Evolutionary conservation across 64 coral and sea anemone species (phyloP).

Genomic region (Montipora capricornis): DNA sequence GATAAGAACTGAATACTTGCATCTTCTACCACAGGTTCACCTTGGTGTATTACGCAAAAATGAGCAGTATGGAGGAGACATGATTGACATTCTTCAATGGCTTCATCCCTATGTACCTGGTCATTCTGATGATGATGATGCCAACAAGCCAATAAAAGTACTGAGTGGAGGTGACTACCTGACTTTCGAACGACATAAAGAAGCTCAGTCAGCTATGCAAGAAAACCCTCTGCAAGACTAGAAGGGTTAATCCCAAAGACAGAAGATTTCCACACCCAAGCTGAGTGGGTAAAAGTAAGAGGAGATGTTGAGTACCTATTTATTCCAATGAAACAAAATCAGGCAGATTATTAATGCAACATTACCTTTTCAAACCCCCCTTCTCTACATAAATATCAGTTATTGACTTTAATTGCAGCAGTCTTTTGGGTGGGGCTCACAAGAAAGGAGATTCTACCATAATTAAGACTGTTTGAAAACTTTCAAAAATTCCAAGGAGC

Average conservation of each 20-base stretch:
- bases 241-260: background rate
- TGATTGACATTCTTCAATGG: conserved; percentile 64
- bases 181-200: conserved; percentile 2
- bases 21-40: conserved; percentile 17
- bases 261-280: conserved; percentile 44
- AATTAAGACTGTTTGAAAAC: too few relatives aligned
- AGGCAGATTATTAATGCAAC: too few relatives aligned
- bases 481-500: too few relatives aligned
- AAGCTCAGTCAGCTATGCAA: conserved; percentile 36
- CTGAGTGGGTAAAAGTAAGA: conserved; percentile 25
- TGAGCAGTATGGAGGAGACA: conserved; percentile 71
- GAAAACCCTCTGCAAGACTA: background rate
- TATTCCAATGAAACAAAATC: too few relatives aligned
- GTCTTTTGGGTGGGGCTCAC: too few relatives aligned
- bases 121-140: conserved; percentile 3
- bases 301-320: too few relatives aligned
- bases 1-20: too few relatives aligned
- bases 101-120: conserved; percentile 69
- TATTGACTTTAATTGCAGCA: too few relatives aligned
- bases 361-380: too few relatives aligned
- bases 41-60: conserved; percentile 75
- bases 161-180: conserved; percentile 33
- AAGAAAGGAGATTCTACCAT: too few relatives aligned
- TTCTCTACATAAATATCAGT: too few relatives aligned
- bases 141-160: background rate